Evolutionary conservation across 2,113 vertebrate genomes (phyloP), one percentile per base, ranked within the genome.

Genomic region (Lates calcarifer): DNA sequence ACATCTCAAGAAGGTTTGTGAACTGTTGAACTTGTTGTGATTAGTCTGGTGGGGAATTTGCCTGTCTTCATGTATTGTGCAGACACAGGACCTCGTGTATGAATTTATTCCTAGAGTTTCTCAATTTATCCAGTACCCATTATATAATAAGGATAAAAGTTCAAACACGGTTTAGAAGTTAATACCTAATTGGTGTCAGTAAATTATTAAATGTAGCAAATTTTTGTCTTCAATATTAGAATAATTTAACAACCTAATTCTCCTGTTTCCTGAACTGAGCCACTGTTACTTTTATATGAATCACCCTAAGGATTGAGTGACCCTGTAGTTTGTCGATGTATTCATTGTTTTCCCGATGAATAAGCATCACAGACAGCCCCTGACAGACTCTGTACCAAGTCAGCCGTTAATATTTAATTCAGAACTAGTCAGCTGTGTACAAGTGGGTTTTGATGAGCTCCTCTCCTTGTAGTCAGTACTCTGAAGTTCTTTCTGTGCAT

Each of bases 1-100:
- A 90, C 97, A 99, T 96, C 96, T 99, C 85, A 99, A 99, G 94
- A 99, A 99, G 98, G 98, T 99, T 69, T 57, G 87, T 77, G 17
- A 35, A 39, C n/a, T 31, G 18, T 26, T n/a, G 15, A 65, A 39
- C 15, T 3, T 55, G 24, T 26, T 69, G 14, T 57, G 0, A 45
- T 43, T 61, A 22, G 9, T 62, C 3, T 6, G 3, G 22, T n/a
- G 33, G n/a, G 9, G 9, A 37, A 63, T 64, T 45, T 57, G 26
- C 11, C 7, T 22, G 7, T n/a, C 4, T n/a, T 14, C 2, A 20
- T 57, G 20, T 61, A 5, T 18, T 33, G 13, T 11, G 31, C 47
- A 49, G 6, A 17, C 47, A 70, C 35, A 55, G 6, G 13, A 24
- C 1, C 1, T 63, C 37, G 15, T 14, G 6, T 20, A 22, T 71